Conservation (phyloP, 2,113 vertebrate genomes). For the Asarcornis scutulata region DNA sequence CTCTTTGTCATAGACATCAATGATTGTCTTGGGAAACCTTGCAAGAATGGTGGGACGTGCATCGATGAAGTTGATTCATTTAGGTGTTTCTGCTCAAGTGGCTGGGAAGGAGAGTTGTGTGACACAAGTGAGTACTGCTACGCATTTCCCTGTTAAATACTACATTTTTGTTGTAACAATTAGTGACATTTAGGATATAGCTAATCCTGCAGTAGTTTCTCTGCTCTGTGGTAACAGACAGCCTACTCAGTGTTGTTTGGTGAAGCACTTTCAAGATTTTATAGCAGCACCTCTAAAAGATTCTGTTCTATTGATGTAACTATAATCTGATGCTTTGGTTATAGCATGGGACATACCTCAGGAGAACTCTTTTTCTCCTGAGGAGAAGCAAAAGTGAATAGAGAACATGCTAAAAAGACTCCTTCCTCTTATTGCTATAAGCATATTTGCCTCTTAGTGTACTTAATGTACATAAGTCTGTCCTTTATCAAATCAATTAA, state of each 20-base stretch:
- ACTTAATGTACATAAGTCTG: not conserved
- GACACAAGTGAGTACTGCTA: slow-evolving; percentile 85
- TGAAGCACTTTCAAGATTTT: not conserved
- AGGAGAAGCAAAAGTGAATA: not conserved
- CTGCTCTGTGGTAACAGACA: not conserved
- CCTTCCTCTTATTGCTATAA: not conserved
- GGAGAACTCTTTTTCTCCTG: not conserved
- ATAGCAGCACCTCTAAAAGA: not conserved
- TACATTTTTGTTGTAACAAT: not conserved
- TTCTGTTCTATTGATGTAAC: not conserved
- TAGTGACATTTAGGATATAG: not conserved
- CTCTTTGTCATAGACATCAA: slow-evolving; percentile 85
- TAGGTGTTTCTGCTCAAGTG: slow-evolving; percentile 90
- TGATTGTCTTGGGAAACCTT: slow-evolving; percentile 88
- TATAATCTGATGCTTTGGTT: not conserved
- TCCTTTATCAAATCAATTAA: not conserved
- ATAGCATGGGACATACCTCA: not conserved
- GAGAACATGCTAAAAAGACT: not conserved
- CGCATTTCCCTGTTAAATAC: not conserved
- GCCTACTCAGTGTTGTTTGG: not conserved
- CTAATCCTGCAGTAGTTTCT: not conserved
- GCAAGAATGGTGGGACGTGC: slow-evolving; percentile 92
- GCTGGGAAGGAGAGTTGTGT: slow-evolving; percentile 92
- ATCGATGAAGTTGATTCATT: slow-evolving; percentile 91
- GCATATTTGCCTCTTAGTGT: not conserved